Conservation (phyloP, 2,888 invertebrate species). For the Polydrusus tereticollis region DNA sequence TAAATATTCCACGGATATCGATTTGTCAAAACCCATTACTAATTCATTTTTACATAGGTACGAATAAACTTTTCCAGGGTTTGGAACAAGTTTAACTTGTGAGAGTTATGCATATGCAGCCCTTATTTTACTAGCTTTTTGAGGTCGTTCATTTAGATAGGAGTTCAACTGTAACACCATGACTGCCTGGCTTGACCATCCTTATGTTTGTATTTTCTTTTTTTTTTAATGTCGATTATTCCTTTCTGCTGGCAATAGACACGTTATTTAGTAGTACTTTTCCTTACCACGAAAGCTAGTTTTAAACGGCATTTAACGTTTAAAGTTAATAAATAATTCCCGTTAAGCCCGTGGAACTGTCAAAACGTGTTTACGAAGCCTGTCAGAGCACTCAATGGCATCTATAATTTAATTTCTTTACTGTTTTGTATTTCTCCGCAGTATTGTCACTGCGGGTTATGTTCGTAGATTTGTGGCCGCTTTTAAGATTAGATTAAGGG, state of each 20-base stretch:
- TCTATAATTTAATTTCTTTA: conserved; percentile 44
- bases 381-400: conserved; percentile 34
- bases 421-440: conserved; percentile 33
- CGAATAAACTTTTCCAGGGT: not conserved
- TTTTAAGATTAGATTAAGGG: conserved; percentile 26
- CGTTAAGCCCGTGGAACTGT: conserved; percentile 35
- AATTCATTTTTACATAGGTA: conserved; percentile 2
- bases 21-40: conserved; percentile 1
- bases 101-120: too few relatives aligned
- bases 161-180: too few relatives aligned
- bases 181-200: too few relatives aligned
- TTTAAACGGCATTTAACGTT: conserved; percentile 33
- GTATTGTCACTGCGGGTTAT: conserved; percentile 26
- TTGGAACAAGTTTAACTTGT: not conserved
- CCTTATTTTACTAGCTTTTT: too few relatives aligned
- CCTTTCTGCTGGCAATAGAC: conserved; percentile 20
- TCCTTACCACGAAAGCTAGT: conserved; percentile 28
- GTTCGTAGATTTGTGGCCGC: conserved; percentile 26
- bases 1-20: not conserved
- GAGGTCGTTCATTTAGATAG: too few relatives aligned
- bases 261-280: conserved; percentile 35
- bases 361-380: conserved; percentile 42
- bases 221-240: conserved; percentile 31
- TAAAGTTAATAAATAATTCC: conserved; percentile 44
- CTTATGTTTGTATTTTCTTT: too few relatives aligned